These are phyloP conservation scores for Nasonovia ribisnigri DNA, from an alignment of 2,888 invertebrate species.

Conservation along the genomic window DNA sequence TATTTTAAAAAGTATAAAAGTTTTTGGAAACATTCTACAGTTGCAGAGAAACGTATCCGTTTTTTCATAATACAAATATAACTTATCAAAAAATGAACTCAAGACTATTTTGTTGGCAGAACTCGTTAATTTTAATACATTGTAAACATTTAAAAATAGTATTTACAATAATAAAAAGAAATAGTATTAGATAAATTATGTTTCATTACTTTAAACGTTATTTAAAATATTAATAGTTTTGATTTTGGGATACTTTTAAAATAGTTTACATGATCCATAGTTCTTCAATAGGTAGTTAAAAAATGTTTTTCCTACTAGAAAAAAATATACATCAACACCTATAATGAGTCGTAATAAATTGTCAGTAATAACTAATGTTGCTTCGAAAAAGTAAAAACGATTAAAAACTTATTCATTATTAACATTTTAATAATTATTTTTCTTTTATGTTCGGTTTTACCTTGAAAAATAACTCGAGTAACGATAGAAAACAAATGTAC, in stretches of 20 bases:
- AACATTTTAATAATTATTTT: neutral
- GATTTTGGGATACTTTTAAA: neutral
- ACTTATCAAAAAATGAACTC: neutral
- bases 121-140: neutral
- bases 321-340: neutral
- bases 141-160: neutral
- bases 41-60: neutral
- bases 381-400: neutral
- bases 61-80: neutral
- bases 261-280: neutral
- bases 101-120: neutral
- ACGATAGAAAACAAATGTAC: neutral
- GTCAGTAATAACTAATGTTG: neutral
- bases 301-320: neutral
- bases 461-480: neutral
- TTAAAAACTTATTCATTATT: neutral
- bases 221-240: neutral
- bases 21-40: neutral
- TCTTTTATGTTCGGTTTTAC: neutral
- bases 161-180: neutral
- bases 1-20: neutral
- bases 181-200: neutral
- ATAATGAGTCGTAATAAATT: neutral
- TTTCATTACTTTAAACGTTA: neutral
- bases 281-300: neutral